phyloP scores from a whole-genome alignment of 2,888 invertebrate genomes.

The Smittia sp. region DNA sequence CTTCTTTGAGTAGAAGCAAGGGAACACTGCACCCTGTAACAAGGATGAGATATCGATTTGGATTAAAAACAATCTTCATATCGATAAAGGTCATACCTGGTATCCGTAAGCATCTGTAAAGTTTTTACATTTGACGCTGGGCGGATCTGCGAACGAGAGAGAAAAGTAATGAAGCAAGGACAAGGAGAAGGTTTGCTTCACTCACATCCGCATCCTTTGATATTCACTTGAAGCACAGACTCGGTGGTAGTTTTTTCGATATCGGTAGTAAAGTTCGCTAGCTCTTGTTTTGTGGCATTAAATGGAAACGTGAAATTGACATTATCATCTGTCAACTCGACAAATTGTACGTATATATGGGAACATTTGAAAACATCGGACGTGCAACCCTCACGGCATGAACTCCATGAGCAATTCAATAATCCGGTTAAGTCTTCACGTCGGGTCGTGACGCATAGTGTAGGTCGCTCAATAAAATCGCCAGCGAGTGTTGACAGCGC shows the following conservation, averaged over 20 bases:
- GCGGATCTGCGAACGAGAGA: conserved; percentile 59
- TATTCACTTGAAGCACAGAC: conserved; percentile 72
- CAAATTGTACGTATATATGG: conserved; percentile 60
- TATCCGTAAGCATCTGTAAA: conserved; percentile 73
- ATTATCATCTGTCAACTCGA: conserved; percentile 43
- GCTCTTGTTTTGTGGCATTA: conserved; percentile 42
- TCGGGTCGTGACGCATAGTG: conserved; percentile 76
- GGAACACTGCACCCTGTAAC: conserved; percentile 74
- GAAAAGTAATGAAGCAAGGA: background rate
- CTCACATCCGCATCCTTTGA: conserved; percentile 78
- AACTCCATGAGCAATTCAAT: conserved; percentile 88
- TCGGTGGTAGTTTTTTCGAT: conserved; percentile 54
- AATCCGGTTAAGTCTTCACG: conserved; percentile 81
- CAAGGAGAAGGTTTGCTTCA: background rate
- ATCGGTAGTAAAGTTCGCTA: conserved; percentile 46
- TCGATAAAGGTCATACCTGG: too few species aligned
- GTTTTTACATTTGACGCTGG: conserved; percentile 77
- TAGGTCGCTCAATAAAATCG: conserved; percentile 80
- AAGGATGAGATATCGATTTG: too few species aligned
- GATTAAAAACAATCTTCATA: too few species aligned
- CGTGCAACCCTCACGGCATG: conserved; percentile 87
- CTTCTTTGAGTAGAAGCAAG: conserved; percentile 83
- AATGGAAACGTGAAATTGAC: conserved; percentile 48
- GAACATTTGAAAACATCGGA: conserved; percentile 70
- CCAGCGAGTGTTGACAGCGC: conserved; percentile 84